Evolutionary conservation across 2,888 invertebrate species (phyloP), one percentile per base, ranked within the genome.

Genomic region (Melikaiella ostensackeni): DNA sequence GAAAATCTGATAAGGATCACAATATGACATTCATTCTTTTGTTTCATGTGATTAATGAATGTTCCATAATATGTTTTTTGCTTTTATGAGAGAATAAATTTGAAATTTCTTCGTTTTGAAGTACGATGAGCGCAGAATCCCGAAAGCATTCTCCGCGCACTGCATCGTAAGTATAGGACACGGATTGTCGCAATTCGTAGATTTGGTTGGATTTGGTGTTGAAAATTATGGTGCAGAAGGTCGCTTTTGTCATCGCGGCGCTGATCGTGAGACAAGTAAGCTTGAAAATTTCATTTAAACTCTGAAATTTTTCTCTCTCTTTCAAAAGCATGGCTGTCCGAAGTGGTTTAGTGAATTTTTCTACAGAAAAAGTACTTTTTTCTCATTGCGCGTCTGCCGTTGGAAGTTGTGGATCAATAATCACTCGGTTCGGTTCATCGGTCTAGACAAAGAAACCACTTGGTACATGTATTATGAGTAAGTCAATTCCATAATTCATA

Each of bases 321-420:
- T 55, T 62, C 21, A 19, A 19, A n/a, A 33, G 46, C 55, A 76
- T 74, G 76, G 13, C 74, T 62, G 59, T 46, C 55, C 76, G 24
- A 77, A 66, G 64, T 50, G 55, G 76, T 55, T 6, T 55, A 55
- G 50, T 55, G 21, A 21, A 59, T 61, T 75, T 61, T 21, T 27
- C 70, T 75, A 57, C 61, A 61, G 77, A 38, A 62, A 76, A 79
- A 77, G 78, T 80, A 73, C 77, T 75, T 75, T 77, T 75, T 75
- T 75, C 81, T 82, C 80, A 76, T 80, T 84, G 81, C 81, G 83
- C 80, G 82, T 82, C 57, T 77, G 63, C 80, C 80, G 77, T 77
- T 75, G 79, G 76, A 81, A 79, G 79, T 81, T 83, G 81, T 82
- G 85, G 87, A 87, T 87, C 87, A 87, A 87, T 87, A 87, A 85